Evolutionary conservation across 2,888 invertebrate species (phyloP).

Genomic region (Gasteruption jaculator): DNA sequence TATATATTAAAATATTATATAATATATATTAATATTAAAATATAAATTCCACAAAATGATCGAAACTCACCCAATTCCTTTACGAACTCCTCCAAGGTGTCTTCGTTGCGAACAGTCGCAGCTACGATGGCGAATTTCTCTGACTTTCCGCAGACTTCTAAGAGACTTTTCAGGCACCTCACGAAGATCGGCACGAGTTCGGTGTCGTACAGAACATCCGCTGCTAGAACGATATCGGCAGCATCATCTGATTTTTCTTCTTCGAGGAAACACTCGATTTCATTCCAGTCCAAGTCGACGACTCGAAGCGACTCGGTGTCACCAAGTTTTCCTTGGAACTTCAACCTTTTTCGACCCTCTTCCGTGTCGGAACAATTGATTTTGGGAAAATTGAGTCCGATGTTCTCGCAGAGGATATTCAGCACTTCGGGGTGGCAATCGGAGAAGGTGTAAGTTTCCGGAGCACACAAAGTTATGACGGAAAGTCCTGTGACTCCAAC

Average conservation of each 20-base stretch:
- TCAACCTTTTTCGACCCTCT: conserved; percentile 13
- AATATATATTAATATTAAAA: conserved; percentile 7
- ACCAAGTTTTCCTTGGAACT: conserved; percentile 23
- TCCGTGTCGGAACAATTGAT: conserved; percentile 9
- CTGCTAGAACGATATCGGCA: conserved; percentile 57
- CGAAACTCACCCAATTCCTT: conserved; percentile 53
- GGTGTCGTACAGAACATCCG: conserved; percentile 62
- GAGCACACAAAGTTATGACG: conserved; percentile 56
- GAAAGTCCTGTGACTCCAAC: conserved; percentile 70
- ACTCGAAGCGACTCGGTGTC: conserved; percentile 36
- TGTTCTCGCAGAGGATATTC: conserved; percentile 60
- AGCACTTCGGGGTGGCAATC: conserved; percentile 70
- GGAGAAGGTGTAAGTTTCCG: conserved; percentile 59
- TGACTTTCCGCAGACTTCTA: conserved; percentile 32
- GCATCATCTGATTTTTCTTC: conserved; percentile 24
- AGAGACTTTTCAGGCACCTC: conserved; percentile 51
- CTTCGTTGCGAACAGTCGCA: conserved; percentile 63
- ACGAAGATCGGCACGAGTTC: conserved; percentile 54
- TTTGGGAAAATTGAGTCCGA: conserved; percentile 57
- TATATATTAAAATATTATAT: conserved; percentile 21
- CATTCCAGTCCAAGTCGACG: conserved; percentile 55
- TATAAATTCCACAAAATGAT: conserved; percentile 9
- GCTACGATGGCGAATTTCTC: conserved; percentile 54
- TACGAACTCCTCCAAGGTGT: conserved; percentile 61
- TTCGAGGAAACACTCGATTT: conserved; percentile 41